Evolutionary conservation across 2,888 invertebrate genomes (phyloP), one percentile per base, ranked within the genome.

Genomic region (Gibbula magus): DNA sequence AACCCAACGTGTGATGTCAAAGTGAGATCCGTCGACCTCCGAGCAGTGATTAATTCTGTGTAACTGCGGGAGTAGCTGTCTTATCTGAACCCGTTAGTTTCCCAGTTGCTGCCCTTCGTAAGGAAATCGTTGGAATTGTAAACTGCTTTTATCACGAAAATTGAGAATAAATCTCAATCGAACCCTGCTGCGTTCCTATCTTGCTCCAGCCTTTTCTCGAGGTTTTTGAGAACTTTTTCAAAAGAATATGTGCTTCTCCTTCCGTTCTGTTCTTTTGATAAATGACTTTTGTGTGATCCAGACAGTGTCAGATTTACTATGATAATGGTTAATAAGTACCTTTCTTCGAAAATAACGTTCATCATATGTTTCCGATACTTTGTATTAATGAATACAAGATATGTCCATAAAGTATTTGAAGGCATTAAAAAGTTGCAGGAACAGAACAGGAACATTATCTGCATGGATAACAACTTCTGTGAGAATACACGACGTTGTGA

Each of bases 101-200:
- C 61, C 13, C 29, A 61, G 61, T 29, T 25, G 25, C 25, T 16
- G 8, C 29, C 29, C 29, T 29, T 18, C 29, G 61, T 25, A 61
- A 25, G 61, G 29, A 29, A 25, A 22, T 29, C 29, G 61, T 61
- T 61, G 61, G 61, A 61, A 25, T 61, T 25, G 61, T 29, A 25
- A 61, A 25, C 29, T 25, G 61, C 25, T 61, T 61, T 61, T 61
- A 61, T 61, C 61, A 29, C 13, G 29, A 29, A 61, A 61, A 61
- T 29, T 61, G 61, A 61, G 61, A 61, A 61, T 61, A 61, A 61
- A 61, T 61, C 61, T 61, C 45, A 61, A 61, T 61, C 29, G 61
- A 29, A 16, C 10, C 61, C 61, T 10, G 61, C 61, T 61, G 61
- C 13, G 61, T 16, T 5, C 61, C 18, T 61, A 61, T 61, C 61